Percentiles rank a stretch among this genome's conserved stretches.
These are phyloP conservation scores for Gymnarchus niloticus DNA, from an alignment of 2,113 vertebrate species.

Conservation along the genomic window DNA sequence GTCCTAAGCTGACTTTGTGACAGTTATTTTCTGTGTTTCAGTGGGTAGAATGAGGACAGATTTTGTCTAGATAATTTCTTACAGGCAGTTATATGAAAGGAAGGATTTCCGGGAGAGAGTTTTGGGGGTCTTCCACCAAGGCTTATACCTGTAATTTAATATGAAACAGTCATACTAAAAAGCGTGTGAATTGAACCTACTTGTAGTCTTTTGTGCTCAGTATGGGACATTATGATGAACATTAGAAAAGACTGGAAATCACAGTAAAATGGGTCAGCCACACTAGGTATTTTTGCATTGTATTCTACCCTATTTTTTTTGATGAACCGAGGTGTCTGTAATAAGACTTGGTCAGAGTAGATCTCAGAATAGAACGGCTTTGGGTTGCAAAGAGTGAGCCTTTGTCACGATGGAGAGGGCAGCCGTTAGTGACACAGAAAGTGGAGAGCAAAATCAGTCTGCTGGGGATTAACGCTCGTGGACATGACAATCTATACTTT, in stretches of 20 bases:
- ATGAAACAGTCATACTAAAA: neutral
- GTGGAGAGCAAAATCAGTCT: slow-evolving; percentile 56
- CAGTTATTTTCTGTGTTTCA: neutral
- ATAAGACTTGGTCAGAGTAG: slow-evolving; percentile 50
- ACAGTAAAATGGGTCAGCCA: slow-evolving; percentile 29
- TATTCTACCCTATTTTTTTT: slow-evolving; percentile 56
- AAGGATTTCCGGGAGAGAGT: neutral
- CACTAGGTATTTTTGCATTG: slow-evolving; percentile 30
- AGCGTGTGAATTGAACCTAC: neutral
- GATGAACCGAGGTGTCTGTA: slow-evolving; percentile 54
- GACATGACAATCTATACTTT: slow-evolving; percentile 37
- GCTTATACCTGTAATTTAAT: neutral
- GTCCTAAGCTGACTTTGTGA: neutral
- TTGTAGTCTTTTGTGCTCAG: neutral
- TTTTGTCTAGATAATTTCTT: neutral
- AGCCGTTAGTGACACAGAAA: slow-evolving; percentile 36
- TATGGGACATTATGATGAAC: neutral
- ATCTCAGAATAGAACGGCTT: slow-evolving; percentile 56
- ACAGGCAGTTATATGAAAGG: neutral
- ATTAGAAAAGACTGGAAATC: neutral
- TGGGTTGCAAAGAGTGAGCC: slow-evolving; percentile 38
- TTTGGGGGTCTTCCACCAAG: neutral
- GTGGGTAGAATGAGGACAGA: neutral
- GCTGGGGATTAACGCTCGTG: slow-evolving; percentile 42
- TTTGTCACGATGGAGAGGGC: slow-evolving; percentile 47